Conservation (phyloP, 2,797 vertebrate species). For the Chaetophractus vellerosus region DNA sequence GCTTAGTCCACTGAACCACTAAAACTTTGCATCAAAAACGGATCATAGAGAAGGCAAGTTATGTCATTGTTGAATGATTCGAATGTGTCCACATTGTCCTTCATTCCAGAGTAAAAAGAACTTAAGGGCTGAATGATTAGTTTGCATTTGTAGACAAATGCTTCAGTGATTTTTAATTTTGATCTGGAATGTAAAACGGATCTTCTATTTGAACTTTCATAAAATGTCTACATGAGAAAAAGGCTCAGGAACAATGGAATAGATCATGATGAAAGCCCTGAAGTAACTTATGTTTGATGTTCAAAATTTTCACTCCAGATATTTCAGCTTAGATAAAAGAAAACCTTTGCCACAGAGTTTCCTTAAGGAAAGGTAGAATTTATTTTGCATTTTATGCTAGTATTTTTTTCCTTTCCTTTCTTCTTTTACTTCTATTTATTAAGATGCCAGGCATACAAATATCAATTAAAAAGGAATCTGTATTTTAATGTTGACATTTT, state of each 20-base stretch:
- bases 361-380: conserved; percentile 35
- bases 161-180: conserved; percentile 74
- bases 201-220: conserved; percentile 17
- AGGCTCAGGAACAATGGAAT: not conserved
- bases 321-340: not conserved
- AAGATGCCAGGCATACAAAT: not conserved
- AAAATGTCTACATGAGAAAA: not conserved
- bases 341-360: not conserved
- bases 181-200: conserved; percentile 13
- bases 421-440: not conserved
- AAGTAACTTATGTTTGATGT: not conserved
- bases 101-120: not conserved
- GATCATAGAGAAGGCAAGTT: conserved; percentile 31
- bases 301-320: not conserved
- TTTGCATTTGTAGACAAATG: conserved; percentile 62
- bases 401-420: not conserved
- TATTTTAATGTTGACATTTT: conserved; percentile 46
- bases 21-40: conserved; percentile 24
- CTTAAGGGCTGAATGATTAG: not conserved
- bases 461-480: not conserved
- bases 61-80: conserved; percentile 10
- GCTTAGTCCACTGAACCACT: conserved; percentile 6
- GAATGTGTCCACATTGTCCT: not conserved
- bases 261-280: not conserved
- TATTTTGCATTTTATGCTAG: conserved; percentile 43